phyloP scores from a whole-genome alignment of 1,140 invertebrate species.

The Trichonephila clavata region DNA sequence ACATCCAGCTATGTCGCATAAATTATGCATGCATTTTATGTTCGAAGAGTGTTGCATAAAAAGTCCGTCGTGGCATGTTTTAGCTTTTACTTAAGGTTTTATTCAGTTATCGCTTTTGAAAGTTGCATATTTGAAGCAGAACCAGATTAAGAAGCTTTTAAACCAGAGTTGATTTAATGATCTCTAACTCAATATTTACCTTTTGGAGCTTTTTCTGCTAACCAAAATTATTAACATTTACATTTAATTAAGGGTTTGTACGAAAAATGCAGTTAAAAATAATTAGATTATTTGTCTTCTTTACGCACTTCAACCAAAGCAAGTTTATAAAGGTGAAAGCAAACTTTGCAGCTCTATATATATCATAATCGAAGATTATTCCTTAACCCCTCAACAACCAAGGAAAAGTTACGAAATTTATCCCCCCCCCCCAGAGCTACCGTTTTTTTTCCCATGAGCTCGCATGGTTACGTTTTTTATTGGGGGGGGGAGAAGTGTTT shows the following conservation, averaged over 20 bases:
- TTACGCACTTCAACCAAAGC: background rate
- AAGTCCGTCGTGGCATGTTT: conserved; percentile 25
- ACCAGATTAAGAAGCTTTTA: conserved; percentile 64
- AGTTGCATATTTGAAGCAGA: background rate
- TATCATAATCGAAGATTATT: background rate
- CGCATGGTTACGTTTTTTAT: too few relatives aligned
- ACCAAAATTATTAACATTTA: conserved; percentile 39
- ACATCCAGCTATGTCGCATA: conserved; percentile 55
- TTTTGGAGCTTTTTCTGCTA: background rate
- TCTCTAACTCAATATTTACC: conserved; percentile 46
- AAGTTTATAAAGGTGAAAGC: background rate
- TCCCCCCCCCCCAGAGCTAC: too few relatives aligned
- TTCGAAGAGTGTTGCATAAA: conserved; percentile 15
- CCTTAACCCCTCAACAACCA: too few relatives aligned
- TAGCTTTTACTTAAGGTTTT: conserved; percentile 59
- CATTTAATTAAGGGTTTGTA: conserved; percentile 46
- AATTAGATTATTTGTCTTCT: background rate
- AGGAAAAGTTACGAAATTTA: too few relatives aligned
- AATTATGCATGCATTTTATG: conserved; percentile 61
- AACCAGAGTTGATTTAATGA: conserved; percentile 48
- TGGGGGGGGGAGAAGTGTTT: too few relatives aligned
- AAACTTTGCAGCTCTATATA: background rate
- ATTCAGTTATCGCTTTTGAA: conserved; percentile 6
- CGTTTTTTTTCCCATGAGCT: too few relatives aligned
- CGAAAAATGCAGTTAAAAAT: background rate